phyloP scores from a whole-genome alignment of 2,888 invertebrate genomes.

The Ashinkailepas kermadecensis region DNA sequence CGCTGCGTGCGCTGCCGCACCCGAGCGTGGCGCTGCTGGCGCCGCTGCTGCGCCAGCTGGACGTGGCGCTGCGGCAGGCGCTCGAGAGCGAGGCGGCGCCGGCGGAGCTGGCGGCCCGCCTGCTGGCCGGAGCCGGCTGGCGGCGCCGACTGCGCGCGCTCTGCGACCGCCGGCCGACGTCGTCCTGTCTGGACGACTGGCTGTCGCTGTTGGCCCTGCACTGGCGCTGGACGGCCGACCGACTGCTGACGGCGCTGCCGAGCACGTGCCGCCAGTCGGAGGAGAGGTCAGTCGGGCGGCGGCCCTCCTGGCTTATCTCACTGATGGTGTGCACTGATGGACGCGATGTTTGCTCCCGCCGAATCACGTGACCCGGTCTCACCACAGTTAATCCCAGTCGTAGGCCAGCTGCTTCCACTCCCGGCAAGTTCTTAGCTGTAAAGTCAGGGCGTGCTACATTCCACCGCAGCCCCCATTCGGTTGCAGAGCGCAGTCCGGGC shows the following conservation, averaged over 20 bases:
- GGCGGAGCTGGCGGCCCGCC: not conserved
- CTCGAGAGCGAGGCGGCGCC: not conserved
- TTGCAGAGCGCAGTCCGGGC: no score
- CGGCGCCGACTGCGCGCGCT: not conserved
- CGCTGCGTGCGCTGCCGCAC: conserved; percentile 1
- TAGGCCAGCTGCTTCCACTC: not conserved
- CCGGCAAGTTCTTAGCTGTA: no score
- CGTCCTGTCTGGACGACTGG: not conserved
- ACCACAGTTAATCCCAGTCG: not conserved
- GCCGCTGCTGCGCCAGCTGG: conserved; percentile 1
- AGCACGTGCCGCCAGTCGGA: not conserved
- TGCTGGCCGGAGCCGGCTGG: not conserved
- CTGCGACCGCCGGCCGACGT: not conserved
- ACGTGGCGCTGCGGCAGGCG: not conserved
- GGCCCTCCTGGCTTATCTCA: not conserved
- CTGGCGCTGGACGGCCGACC: conserved; percentile 31
- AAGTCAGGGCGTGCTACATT: no score
- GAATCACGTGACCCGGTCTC: no score
- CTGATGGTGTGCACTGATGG: no score
- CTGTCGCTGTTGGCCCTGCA: conserved; percentile 31
- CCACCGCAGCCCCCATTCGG: no score
- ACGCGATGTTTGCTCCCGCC: no score
- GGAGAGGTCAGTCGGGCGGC: not conserved
- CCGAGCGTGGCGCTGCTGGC: conserved; percentile 1
- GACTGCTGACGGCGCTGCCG: conserved; percentile 24